phyloP scores from a whole-genome alignment of 2,888 invertebrate genomes.

The Drosophila peninsularis region DNA sequence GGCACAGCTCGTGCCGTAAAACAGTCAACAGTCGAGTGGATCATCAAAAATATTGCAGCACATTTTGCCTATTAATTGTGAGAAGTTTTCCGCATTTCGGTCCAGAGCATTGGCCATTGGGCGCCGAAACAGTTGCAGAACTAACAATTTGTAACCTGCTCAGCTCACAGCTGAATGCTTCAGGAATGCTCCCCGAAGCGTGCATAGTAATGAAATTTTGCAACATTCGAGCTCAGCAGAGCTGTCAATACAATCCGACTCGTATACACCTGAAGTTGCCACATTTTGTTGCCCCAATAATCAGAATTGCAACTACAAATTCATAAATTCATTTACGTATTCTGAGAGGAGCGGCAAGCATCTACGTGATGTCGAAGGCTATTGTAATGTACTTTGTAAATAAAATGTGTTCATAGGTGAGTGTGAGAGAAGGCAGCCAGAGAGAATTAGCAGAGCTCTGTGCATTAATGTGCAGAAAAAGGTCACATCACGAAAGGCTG shows the following conservation, averaged over 20 bases:
- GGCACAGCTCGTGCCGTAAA: constrained; percentile 65
- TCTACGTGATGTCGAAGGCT: constrained; percentile 43
- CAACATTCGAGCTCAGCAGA: constrained; percentile 56
- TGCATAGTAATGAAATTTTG: constrained; percentile 60
- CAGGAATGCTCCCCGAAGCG: constrained; percentile 23
- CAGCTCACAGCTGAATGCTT: constrained; percentile 1
- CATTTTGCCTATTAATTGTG: constrained; percentile 77
- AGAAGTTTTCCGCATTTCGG: constrained; percentile 16
- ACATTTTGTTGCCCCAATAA: constrained; percentile 45
- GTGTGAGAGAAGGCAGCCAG: no score
- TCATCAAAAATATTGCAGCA: constrained; percentile 79
- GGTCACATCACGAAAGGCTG: no score
- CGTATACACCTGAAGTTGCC: neutral
- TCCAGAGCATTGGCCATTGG: constrained; percentile 15
- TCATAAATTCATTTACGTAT: constrained; percentile 68
- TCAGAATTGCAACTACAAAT: constrained; percentile 64
- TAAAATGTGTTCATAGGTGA: neutral
- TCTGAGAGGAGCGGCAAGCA: constrained; percentile 51
- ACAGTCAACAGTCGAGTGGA: constrained; percentile 45
- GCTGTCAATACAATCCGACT: constrained; percentile 14
- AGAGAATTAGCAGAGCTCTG: no score
- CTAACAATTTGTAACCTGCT: constrained; percentile 42
- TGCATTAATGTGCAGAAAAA: no score
- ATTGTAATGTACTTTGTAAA: neutral
- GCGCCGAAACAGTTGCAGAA: constrained; percentile 35